phyloP scores from a whole-genome alignment of 2,888 invertebrate species.

The Nymphalis polychloros region DNA sequence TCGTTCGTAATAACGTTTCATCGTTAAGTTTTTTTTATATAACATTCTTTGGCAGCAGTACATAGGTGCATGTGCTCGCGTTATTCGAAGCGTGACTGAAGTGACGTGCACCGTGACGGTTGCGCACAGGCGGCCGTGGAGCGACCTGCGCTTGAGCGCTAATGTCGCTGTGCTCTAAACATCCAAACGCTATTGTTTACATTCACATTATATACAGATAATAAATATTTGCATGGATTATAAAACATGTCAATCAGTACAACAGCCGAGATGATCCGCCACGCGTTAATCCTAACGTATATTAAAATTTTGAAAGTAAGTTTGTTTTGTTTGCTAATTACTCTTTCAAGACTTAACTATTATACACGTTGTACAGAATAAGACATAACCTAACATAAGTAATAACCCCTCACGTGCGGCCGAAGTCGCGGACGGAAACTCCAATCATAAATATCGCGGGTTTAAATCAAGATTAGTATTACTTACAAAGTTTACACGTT shows the following conservation, averaged over 20 bases:
- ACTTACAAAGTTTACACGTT: too few relatives aligned
- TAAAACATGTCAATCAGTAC: neutral
- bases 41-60: constrained; percentile 32
- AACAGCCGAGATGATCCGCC: neutral
- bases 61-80: constrained; percentile 24
- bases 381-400: too few relatives aligned
- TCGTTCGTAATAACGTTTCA: neutral
- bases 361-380: too few relatives aligned
- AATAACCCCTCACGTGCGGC: too few relatives aligned
- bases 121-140: constrained; percentile 43
- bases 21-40: constrained; percentile 19
- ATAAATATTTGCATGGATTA: neutral
- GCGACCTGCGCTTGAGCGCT: constrained; percentile 41
- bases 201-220: neutral
- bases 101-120: constrained; percentile 45
- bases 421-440: too few relatives aligned
- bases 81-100: constrained; percentile 47
- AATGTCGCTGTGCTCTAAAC: constrained; percentile 31
- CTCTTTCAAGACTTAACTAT: too few relatives aligned
- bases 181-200: constrained; percentile 24
- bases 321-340: too few relatives aligned
- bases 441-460: too few relatives aligned
- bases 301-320: too few relatives aligned
- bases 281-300: too few relatives aligned
- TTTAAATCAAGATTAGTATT: too few relatives aligned